A percentile compares a stretch with the other conserved stretches of the same genome.
Evolutionary conservation across 2,797 vertebrate genomes (phyloP).

Genomic region (Buceros bicornis): DNA sequence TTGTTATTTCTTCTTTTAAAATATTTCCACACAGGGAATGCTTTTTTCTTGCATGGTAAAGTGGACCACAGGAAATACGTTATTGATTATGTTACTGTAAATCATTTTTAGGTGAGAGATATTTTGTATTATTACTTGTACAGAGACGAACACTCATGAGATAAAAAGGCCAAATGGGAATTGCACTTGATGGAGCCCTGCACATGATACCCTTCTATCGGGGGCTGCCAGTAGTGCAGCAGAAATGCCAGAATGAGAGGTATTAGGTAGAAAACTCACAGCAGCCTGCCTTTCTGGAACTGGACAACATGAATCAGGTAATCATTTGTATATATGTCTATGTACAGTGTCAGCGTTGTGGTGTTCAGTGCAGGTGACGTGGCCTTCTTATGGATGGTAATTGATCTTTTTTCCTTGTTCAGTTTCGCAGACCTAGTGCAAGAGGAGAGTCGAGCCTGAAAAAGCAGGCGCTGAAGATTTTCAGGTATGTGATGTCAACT

Average conservation of each 20-base stretch:
- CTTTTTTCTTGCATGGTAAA: neutral
- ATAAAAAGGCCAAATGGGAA: conserved; percentile 31
- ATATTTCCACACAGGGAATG: neutral
- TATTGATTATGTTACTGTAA: conserved; percentile 33
- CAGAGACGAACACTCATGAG: conserved; percentile 15
- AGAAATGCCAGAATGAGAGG: neutral
- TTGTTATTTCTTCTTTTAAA: neutral
- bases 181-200: conserved; percentile 30
- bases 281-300: conserved; percentile 17
- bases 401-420: neutral
- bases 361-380: neutral
- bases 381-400: neutral
- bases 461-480: neutral
- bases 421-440: neutral
- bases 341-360: neutral
- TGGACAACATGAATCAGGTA: conserved; percentile 35
- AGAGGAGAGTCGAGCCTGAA: neutral
- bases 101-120: conserved; percentile 17
- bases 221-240: conserved; percentile 6
- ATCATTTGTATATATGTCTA: neutral
- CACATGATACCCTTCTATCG: neutral
- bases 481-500: neutral
- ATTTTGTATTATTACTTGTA: conserved; percentile 48
- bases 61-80: neutral
- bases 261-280: conserved; percentile 40